Conservation (phyloP, 1,140 invertebrate genomes). For the Papilio dardanus region DNA sequence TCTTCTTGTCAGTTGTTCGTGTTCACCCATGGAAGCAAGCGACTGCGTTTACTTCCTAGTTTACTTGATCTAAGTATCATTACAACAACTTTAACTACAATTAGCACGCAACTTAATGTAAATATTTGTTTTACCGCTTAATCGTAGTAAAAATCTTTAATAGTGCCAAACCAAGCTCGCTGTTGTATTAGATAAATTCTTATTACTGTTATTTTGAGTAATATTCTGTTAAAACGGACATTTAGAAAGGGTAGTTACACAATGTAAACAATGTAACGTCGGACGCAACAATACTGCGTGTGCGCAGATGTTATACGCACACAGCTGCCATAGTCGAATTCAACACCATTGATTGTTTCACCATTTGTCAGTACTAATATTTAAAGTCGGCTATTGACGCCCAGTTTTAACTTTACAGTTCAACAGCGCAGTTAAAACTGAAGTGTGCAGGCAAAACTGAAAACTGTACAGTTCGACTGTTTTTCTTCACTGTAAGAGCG, state of each 20-base stretch:
- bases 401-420: no score
- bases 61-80: neutral
- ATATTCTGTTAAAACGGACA: constrained; percentile 33
- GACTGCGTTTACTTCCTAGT: neutral
- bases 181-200: constrained; percentile 23
- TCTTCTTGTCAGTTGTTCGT: neutral
- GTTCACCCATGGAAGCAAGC: neutral
- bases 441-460: no score
- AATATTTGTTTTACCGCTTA: neutral
- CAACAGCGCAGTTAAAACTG: no score
- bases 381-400: no score
- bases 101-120: constrained; percentile 4
- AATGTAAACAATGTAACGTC: constrained; percentile 28
- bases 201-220: constrained; percentile 32
- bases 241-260: constrained; percentile 34
- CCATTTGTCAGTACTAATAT: neutral
- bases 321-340: constrained; percentile 3
- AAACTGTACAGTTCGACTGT: no score
- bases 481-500: no score
- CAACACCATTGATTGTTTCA: constrained; percentile 15
- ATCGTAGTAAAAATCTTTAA: neutral
- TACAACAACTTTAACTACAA: neutral
- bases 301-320: constrained; percentile 8
- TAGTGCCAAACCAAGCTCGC: neutral
- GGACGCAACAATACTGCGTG: constrained; percentile 17